Base-by-base conservation (phyloP, 2,113 vertebrate species). In the Tupaia tana region DNA sequence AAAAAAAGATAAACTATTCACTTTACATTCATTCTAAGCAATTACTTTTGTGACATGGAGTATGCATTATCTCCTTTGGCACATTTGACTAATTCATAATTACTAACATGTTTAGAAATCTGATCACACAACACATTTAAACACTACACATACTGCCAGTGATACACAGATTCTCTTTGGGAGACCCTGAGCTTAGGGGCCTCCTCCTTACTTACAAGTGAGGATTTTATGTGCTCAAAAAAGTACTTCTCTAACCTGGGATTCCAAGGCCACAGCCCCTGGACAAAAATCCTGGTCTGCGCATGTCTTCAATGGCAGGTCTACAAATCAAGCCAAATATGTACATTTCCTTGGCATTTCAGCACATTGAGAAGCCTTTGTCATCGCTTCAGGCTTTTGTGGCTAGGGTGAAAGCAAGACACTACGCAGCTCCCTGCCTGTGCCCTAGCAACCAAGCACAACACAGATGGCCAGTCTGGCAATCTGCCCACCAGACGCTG, bases 361-460 rank as follows among this genome's bases (percentile, higher is more conserved):
- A 73, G 75, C 64, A 54, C 70, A 93, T 56, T 24, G 16, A 96
- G 59, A 34, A 94, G 86, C 27, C 70, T 96, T 96, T 96, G 89
- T 96, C 91, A 78, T 12, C 20, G 88, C 25, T 92, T 93, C 95
- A 90, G 25, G 93, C 34, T 91, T 97, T 95, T 95, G 87, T 85
- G 95, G 91, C 43, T 90, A n/a, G 81, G 64, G 91, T 73, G 77
- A 96, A 96, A 95, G 86, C 93, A 97, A 95, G 95, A 97, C 69
- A 15, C 73, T 89, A 24, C 94, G 84, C 66, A 95, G 89, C 69
- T 93, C 93, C 54, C 75, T 52, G 86, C 80, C 88, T 92, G 96
- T 85, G 75, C 31, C 84, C 79, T 97, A 93, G 96, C 97, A 97
- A 96, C 98, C 91, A 97, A 98, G 93, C 6, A 91, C 82, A 98